These are phyloP conservation scores for Cinclus mexicanus DNA, from an alignment of 2,113 vertebrate species.

Conservation along the genomic window DNA sequence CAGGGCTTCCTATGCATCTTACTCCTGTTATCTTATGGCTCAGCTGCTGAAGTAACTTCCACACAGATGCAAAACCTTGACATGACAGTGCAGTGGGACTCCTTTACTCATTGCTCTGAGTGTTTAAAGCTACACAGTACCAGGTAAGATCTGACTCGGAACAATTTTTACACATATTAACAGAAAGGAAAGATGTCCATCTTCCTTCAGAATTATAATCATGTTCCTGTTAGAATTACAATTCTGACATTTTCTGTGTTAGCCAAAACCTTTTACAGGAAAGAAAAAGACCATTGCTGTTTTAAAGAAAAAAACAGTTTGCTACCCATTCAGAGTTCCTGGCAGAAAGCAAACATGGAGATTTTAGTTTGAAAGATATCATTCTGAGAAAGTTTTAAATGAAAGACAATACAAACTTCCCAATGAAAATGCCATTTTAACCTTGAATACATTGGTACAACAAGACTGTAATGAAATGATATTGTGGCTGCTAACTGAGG, in stretches of 20 bases:
- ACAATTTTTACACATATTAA: background rate
- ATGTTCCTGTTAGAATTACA: background rate
- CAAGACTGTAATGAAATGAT: background rate
- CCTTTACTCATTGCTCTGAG: background rate
- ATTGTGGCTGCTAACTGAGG: background rate
- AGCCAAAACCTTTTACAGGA: background rate
- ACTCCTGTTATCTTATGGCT: background rate
- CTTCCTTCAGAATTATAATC: background rate
- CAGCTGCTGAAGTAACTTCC: background rate
- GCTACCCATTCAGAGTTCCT: background rate
- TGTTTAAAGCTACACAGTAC: fast-evolving
- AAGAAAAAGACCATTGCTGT: background rate
- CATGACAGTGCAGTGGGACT: background rate
- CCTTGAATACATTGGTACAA: background rate
- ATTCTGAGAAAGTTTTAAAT: background rate
- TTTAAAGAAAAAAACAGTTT: background rate
- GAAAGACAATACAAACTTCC: background rate
- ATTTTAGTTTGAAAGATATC: background rate
- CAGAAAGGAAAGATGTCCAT: background rate
- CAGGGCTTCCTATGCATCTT: background rate
- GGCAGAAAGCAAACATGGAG: background rate
- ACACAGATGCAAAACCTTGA: fast-evolving
- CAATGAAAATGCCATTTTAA: background rate
- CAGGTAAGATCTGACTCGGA: background rate
- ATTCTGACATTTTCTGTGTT: background rate